These are phyloP conservation scores for Gibbula magus DNA, from an alignment of 2,888 invertebrate species.

Conservation along the genomic window DNA sequence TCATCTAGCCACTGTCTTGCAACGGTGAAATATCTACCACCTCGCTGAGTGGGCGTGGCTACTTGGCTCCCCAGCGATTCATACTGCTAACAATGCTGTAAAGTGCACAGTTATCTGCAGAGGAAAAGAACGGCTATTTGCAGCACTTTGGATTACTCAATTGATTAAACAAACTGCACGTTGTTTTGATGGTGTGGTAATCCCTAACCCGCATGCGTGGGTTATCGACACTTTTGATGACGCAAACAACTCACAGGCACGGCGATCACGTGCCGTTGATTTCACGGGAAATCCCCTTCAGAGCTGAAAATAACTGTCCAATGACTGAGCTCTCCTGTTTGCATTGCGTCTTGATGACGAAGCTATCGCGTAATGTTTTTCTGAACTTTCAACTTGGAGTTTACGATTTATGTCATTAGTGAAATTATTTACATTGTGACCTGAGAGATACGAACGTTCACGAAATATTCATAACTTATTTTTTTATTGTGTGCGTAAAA, in stretches of 20 bases:
- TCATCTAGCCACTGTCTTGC: background rate
- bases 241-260: background rate
- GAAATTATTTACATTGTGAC: too few species aligned
- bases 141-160: background rate
- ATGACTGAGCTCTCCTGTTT: background rate
- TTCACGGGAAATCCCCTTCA: conserved; percentile 8
- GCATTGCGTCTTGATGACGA: too few species aligned
- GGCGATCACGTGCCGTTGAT: background rate
- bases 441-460: too few species aligned
- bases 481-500: too few species aligned
- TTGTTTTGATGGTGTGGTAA: background rate
- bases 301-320: background rate
- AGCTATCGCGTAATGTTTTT: too few species aligned
- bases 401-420: too few species aligned
- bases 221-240: background rate
- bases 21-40: background rate
- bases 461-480: too few species aligned
- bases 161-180: background rate
- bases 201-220: conserved; percentile 4
- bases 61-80: background rate
- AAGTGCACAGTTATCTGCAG: background rate
- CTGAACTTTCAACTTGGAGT: too few species aligned
- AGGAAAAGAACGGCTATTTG: background rate
- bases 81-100: background rate
- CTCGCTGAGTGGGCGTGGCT: background rate